Conservation (phyloP, 1,140 invertebrate genomes). For the Chironomus tepperi region DNA sequence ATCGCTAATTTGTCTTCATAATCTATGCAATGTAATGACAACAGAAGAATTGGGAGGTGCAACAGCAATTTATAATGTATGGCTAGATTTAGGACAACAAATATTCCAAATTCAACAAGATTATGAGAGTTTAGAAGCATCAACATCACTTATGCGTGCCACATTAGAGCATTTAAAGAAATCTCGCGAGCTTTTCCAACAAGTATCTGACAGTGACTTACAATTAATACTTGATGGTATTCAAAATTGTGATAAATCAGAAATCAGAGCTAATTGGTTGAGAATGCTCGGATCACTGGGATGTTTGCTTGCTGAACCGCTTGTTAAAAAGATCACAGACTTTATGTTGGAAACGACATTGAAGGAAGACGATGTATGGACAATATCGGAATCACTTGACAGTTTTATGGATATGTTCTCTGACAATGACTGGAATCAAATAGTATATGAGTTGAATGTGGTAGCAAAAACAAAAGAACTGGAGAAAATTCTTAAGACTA, state of each 20-base stretch:
- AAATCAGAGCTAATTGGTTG: conserved; percentile 58
- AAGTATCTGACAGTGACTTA: conserved; percentile 38
- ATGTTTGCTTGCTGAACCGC: conserved; percentile 33
- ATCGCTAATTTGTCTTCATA: conserved; percentile 33
- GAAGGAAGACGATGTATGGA: conserved; percentile 48
- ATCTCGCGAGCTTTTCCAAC: conserved; percentile 34
- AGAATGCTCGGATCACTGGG: conserved; percentile 55
- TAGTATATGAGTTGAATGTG: conserved; percentile 53
- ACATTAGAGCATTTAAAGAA: conserved; percentile 32
- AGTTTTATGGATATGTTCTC: conserved; percentile 67
- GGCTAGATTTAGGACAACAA: conserved; percentile 34
- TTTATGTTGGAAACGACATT: conserved; percentile 29
- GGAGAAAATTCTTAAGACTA: conserved; percentile 52
- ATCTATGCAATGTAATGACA: conserved; percentile 31
- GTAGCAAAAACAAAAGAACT: conserved; percentile 48
- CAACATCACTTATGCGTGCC: conserved; percentile 34
- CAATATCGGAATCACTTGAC: conserved; percentile 63
- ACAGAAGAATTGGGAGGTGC: conserved; percentile 33
- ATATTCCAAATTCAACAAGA: conserved; percentile 33
- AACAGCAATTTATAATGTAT: conserved; percentile 32
- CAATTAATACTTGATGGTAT: conserved; percentile 50
- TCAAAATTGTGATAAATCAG: conserved; percentile 44
- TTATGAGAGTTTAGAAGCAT: conserved; percentile 30
- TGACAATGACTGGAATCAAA: conserved; percentile 60
- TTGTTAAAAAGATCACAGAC: conserved; percentile 34